Conservation (phyloP, 1,140 invertebrate species). For the Drosophila micromelanica region DNA sequence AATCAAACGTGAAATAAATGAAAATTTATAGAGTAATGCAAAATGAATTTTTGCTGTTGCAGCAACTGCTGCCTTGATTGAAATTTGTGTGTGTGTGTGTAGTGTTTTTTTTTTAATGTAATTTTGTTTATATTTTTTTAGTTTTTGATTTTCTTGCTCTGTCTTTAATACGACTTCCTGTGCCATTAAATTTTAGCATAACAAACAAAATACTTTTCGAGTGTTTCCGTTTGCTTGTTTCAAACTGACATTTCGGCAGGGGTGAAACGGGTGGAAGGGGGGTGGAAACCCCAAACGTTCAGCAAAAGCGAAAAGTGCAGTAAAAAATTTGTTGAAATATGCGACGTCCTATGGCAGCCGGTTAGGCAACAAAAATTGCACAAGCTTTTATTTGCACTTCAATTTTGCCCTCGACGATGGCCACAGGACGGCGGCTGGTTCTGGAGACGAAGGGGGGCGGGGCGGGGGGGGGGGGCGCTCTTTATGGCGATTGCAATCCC, state of each 20-base stretch:
- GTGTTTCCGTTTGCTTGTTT: constrained; percentile 79
- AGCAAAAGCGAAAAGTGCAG: constrained; percentile 65
- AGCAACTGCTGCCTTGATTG: constrained; percentile 19
- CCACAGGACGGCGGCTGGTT: not conserved
- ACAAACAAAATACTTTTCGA: constrained; percentile 80
- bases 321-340: constrained; percentile 70
- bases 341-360: constrained; percentile 33
- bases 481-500: constrained; percentile 81
- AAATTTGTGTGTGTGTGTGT: not conserved
- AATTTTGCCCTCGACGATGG: constrained; percentile 73
- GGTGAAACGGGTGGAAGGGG: too few relatives aligned
- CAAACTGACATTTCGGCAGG: constrained; percentile 68
- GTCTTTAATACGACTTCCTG: constrained; percentile 77
- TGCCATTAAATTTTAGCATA: constrained; percentile 81
- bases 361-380: constrained; percentile 55
- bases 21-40: constrained; percentile 60
- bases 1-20: constrained; percentile 79
- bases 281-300: constrained; percentile 14
- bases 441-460: not conserved
- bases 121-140: constrained; percentile 32
- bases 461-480: constrained; percentile 49
- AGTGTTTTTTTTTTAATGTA: constrained; percentile 10
- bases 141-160: constrained; percentile 31
- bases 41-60: constrained; percentile 34
- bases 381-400: constrained; percentile 79